These are phyloP conservation scores for Ormyrus nitidulus DNA, from an alignment of 2,888 invertebrate species.

Conservation along the genomic window DNA sequence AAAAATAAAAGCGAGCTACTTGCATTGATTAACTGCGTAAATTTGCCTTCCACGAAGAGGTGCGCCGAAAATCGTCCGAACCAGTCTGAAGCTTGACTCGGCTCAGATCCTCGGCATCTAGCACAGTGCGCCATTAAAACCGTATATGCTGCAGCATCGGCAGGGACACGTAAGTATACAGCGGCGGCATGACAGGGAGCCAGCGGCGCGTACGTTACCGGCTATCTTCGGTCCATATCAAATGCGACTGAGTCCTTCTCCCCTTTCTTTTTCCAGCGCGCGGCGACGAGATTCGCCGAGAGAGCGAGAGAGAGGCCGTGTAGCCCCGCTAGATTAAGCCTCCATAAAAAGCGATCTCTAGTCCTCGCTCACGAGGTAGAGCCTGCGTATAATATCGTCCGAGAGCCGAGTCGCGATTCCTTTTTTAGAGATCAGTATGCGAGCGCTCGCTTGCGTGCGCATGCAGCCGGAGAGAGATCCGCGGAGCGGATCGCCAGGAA, in stretches of 20 bases:
- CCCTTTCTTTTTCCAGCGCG: conserved; percentile 44
- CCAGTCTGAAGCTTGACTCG: background rate
- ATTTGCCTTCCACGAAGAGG: too few species aligned
- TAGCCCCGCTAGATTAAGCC: too few species aligned
- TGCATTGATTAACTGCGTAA: too few species aligned
- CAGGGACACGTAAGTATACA: conserved; percentile 58
- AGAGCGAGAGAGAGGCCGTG: background rate
- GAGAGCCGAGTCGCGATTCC: background rate
- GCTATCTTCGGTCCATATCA: conserved; percentile 74
- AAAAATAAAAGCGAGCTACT: too few species aligned
- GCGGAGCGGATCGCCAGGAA: conserved; percentile 23
- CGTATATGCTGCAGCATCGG: background rate
- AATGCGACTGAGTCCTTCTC: conserved; percentile 70
- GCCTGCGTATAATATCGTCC: background rate
- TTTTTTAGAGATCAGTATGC: background rate
- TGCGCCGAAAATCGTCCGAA: background rate
- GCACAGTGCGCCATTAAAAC: conserved; percentile 23
- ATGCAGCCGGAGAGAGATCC: background rate
- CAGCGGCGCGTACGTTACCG: conserved; percentile 71
- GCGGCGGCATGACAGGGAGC: conserved; percentile 68
- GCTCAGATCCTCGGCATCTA: too few species aligned
- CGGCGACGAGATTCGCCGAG: background rate
- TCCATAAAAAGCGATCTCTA: too few species aligned
- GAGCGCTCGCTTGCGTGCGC: background rate
- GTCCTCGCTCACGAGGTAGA: too few species aligned